Percentiles rank a stretch among this genome's conserved stretches.
Conservation (phyloP, 2,797 vertebrate species). For the Monodelphis domestica region DNA sequence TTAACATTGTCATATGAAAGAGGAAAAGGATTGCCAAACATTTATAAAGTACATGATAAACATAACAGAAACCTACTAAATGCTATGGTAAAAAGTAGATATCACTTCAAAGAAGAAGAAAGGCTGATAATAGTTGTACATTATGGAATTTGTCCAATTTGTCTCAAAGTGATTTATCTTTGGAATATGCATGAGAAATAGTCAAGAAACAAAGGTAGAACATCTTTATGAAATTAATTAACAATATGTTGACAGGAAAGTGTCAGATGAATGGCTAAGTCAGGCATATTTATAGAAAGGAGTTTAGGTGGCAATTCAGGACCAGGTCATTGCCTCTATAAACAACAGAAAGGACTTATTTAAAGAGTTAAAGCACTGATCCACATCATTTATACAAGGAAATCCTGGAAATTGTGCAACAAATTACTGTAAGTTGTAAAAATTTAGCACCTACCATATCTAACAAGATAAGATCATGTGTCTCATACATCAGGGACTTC, state of each 20-base stretch:
- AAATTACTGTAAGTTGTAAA: not conserved
- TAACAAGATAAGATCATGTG: too few species aligned
- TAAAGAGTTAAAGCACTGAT: not conserved
- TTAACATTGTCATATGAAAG: not conserved
- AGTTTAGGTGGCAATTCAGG: not conserved
- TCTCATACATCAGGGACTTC: not conserved
- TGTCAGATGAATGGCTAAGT: not conserved
- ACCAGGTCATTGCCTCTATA: too few species aligned
- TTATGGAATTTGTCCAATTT: not conserved
- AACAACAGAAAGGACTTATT: not conserved
- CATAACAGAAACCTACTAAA: not conserved
- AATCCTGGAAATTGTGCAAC: not conserved
- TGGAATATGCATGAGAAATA: not conserved
- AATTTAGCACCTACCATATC: not conserved
- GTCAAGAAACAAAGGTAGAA: not conserved
- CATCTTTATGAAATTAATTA: not conserved
- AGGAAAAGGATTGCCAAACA: not conserved
- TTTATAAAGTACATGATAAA: not conserved
- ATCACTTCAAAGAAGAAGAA: not conserved
- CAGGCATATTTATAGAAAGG: not conserved
- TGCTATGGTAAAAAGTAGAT: not conserved
- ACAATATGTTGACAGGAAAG: not conserved
- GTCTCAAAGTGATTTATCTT: not conserved
- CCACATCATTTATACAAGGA: not conserved
- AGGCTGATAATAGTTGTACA: not conserved